Evolutionary conservation across 2,797 vertebrate species (phyloP).

Genomic region (Oreortyx pictus): DNA sequence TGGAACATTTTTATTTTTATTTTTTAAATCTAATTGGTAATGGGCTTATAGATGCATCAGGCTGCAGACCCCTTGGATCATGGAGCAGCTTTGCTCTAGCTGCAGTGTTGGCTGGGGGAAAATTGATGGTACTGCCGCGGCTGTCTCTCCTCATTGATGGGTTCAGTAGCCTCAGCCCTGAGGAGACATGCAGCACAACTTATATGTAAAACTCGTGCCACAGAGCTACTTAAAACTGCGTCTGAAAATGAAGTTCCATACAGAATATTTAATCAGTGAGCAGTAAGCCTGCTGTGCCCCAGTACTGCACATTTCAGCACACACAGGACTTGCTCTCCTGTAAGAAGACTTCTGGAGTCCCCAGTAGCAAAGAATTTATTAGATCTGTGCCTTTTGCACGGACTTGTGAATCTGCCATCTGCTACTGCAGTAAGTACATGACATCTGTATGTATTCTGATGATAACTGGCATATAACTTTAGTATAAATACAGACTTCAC

Average conservation of each 20-base stretch:
- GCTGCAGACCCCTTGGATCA: not conserved
- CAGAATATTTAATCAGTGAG: not conserved
- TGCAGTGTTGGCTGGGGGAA: not conserved
- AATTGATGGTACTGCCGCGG: not conserved
- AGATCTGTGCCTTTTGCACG: not conserved
- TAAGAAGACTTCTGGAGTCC: not conserved
- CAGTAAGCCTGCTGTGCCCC: not conserved
- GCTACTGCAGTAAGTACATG: not conserved
- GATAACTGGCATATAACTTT: not conserved
- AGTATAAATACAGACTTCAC: not conserved
- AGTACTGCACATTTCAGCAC: accelerated
- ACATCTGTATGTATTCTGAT: not conserved
- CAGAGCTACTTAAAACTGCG: not conserved
- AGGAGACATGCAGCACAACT: accelerated
- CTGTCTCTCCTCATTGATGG: accelerated
- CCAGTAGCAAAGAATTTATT: not conserved
- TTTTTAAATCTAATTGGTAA: not conserved
- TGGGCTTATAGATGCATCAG: not conserved
- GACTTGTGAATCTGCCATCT: not conserved
- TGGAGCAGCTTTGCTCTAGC: not conserved
- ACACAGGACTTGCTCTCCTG: not conserved
- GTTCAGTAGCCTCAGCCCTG: not conserved
- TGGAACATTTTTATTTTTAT: not conserved
- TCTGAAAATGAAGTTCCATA: not conserved
- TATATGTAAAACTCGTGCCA: not conserved